Evolutionary conservation across 2,797 vertebrate species (phyloP).

Genomic region (Agapornis canus): DNA sequence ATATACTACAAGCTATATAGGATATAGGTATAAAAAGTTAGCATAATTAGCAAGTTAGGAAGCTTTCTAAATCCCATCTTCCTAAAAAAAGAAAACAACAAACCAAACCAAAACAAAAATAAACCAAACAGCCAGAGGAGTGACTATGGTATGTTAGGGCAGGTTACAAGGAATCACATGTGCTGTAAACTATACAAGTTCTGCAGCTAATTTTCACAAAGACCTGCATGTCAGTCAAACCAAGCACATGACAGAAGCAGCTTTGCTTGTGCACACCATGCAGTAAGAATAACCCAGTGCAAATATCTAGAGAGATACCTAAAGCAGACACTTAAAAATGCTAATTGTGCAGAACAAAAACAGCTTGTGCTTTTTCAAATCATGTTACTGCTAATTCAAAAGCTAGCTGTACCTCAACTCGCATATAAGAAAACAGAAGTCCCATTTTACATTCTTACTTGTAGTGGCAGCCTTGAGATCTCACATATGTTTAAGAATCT

Average conservation of each 20-base stretch:
- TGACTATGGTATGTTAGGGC: neutral
- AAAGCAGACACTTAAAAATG: neutral
- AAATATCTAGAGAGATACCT: neutral
- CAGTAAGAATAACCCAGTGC: fast-evolving
- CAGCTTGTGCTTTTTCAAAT: neutral
- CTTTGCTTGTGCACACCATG: neutral
- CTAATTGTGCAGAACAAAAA: neutral
- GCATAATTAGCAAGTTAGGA: neutral
- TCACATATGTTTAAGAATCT: neutral
- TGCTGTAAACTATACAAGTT: neutral
- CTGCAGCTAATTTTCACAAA: neutral
- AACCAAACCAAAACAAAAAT: no score
- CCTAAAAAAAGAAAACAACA: neutral
- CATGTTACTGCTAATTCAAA: neutral
- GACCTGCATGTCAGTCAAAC: neutral
- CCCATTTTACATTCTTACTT: neutral
- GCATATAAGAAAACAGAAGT: neutral
- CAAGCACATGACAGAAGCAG: neutral
- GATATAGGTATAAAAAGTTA: neutral
- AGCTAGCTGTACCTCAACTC: neutral
- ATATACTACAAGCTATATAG: neutral
- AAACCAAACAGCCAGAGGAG: neutral
- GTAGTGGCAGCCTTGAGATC: neutral
- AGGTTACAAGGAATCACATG: neutral
- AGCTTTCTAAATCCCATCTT: neutral